Evolutionary conservation across 2,113 vertebrate species (phyloP), one percentile per base, ranked within the genome.

Genomic region (Penelope pileata): DNA sequence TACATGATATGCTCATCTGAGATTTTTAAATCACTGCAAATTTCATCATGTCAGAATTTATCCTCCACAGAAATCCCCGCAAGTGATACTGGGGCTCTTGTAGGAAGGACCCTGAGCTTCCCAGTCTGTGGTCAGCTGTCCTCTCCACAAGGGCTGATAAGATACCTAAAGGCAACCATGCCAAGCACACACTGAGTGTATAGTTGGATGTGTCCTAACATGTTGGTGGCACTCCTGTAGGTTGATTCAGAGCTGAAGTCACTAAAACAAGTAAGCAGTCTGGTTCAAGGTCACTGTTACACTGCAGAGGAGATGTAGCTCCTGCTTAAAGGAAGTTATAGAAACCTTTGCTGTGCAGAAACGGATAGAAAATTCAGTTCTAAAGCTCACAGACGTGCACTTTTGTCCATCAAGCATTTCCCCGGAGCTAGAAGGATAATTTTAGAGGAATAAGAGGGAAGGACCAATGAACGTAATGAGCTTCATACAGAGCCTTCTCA

Each of bases 81-180:
- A 56, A 60, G 30, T 60, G 0, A 30, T n/a, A 21, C 0, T 0
- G 22, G 7, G 7, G 48, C 8, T 79, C 43, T 24, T 53, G 5
- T 14, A 75, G 17, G 43, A 90, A 84, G 43, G 45, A n/a, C 6
- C 6, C 8, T 54, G 42, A 27, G 53, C 13, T 4, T 50, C 14
- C 27, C 23, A 10, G 34, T 54, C 70, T 85, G 14, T 4, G 23
- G 7, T 54, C 16, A 53, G 21, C 38, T 27, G 16, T 2, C 12
- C 4, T 54, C 16, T 73, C 5, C 15, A 24, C 29, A 40, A 14
- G 4, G 32, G 10, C 12, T 92, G 47, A 23, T 38, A 82, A 27
- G 47, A 85, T 79, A 78, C 21, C 27, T 45, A 24, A 85, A 88
- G 24, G 16, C 19, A 62, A 16, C 2, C 9, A 6, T 67, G n/a